These are phyloP conservation scores for Cavia porcellus DNA, from an alignment of 2,113 vertebrate species.

Conservation along the genomic window DNA sequence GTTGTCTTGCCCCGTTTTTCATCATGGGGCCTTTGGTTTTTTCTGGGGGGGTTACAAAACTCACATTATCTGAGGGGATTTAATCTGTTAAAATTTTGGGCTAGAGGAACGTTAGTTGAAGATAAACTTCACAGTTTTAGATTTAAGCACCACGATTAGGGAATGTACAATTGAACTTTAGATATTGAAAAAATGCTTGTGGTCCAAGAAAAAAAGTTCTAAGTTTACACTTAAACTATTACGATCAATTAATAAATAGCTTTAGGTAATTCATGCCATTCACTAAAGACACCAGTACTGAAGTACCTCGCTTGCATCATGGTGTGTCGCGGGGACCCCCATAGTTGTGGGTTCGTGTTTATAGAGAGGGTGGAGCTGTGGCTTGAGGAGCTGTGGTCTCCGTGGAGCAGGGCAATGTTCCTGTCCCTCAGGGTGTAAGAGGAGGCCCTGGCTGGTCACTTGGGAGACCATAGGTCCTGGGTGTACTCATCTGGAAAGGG, in stretches of 20 bases:
- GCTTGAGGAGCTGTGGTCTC: not conserved
- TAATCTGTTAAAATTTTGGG: not conserved
- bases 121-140: not conserved
- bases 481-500: not conserved
- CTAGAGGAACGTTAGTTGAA: not conserved
- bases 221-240: not conserved
- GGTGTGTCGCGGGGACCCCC: not conserved
- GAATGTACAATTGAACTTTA: not conserved
- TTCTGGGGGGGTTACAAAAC: too few species aligned
- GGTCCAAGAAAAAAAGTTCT: not conserved
- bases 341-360: not conserved
- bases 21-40: too few species aligned
- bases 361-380: not conserved
- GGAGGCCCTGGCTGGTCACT: not conserved
- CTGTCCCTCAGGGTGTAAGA: not conserved
- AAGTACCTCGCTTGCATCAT: not conserved
- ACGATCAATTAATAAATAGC: not conserved
- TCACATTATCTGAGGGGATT: not conserved
- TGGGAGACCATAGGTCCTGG: not conserved
- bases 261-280: not conserved
- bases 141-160: not conserved
- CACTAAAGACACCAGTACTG: not conserved
- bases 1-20: too few species aligned
- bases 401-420: not conserved
- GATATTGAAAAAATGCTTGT: constrained; percentile 9